These are phyloP conservation scores for Burhinus bistriatus DNA, from an alignment of 2,113 vertebrate genomes.

Conservation along the genomic window DNA sequence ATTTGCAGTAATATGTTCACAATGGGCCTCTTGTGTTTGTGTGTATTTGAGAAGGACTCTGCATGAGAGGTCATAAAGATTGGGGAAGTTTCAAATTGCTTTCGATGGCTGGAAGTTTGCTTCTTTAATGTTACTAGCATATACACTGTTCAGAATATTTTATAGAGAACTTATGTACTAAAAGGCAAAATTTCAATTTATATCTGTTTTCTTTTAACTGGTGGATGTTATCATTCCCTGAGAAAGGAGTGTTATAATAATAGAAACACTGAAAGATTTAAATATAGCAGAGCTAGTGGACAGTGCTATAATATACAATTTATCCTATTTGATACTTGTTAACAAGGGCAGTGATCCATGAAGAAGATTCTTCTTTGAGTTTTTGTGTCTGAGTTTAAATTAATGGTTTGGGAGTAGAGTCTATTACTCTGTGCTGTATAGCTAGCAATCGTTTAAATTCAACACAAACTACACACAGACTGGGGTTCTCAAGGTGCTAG, in stretches of 20 bases:
- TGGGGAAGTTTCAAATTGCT: not conserved
- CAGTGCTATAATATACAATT: conserved; percentile 43
- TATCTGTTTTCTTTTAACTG: not conserved
- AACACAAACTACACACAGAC: not conserved
- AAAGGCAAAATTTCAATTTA: not conserved
- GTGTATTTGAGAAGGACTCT: not conserved
- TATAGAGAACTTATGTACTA: not conserved
- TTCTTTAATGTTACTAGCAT: not conserved
- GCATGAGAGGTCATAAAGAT: not conserved
- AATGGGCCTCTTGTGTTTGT: not conserved
- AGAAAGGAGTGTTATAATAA: not conserved
- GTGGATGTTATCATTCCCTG: not conserved
- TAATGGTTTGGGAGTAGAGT: conserved; percentile 54
- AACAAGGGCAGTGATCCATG: conserved; percentile 60
- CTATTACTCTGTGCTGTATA: conserved; percentile 18
- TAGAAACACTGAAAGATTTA: conserved; percentile 21
- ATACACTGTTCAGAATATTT: not conserved
- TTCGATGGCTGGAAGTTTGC: not conserved
- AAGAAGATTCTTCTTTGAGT: conserved; percentile 61
- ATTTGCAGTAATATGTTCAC: conserved; percentile 24
- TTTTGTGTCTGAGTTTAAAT: conserved; percentile 59
- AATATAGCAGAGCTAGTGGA: not conserved
- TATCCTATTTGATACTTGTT: conserved; percentile 56
- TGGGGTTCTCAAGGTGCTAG: not conserved
- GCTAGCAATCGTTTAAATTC: conserved; percentile 42